Evolutionary conservation across 2,888 invertebrate genomes (phyloP).

Genomic region (Drosophila percnosoma): DNA sequence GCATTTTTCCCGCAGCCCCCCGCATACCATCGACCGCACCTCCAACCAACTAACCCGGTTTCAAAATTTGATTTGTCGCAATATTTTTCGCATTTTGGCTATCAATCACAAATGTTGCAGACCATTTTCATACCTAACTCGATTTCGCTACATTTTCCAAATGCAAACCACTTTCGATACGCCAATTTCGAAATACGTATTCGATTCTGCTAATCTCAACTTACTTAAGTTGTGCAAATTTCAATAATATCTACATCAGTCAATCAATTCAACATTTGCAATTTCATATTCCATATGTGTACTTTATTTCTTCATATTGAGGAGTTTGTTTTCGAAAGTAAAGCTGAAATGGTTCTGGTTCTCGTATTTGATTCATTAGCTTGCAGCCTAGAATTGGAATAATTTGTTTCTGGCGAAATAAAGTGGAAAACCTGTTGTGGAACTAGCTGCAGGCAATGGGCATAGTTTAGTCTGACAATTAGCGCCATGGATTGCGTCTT

Average conservation of each 20-base stretch:
- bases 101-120: slow-evolving; percentile 52
- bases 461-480: slow-evolving; percentile 62
- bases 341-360: neutral
- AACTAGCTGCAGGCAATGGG: slow-evolving; percentile 22
- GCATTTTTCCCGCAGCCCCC: slow-evolving; percentile 7
- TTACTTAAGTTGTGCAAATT: neutral
- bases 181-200: neutral
- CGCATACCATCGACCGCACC: neutral
- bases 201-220: neutral
- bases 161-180: slow-evolving; percentile 11
- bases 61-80: slow-evolving; percentile 70
- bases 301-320: neutral
- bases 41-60: neutral
- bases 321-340: neutral
- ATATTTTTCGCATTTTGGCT: slow-evolving; percentile 69
- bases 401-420: slow-evolving; percentile 4
- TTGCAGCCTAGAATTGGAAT: neutral
- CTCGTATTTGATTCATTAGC: neutral
- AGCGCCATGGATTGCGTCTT: slow-evolving; percentile 46
- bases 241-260: neutral
- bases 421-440: slow-evolving; percentile 6
- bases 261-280: neutral
- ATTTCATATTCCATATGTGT: neutral
- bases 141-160: slow-evolving; percentile 29
- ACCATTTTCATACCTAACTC: slow-evolving; percentile 37